These are phyloP conservation scores for Gymnobelideus leadbeateri DNA, from an alignment of 2,113 vertebrate genomes.

Conservation along the genomic window DNA sequence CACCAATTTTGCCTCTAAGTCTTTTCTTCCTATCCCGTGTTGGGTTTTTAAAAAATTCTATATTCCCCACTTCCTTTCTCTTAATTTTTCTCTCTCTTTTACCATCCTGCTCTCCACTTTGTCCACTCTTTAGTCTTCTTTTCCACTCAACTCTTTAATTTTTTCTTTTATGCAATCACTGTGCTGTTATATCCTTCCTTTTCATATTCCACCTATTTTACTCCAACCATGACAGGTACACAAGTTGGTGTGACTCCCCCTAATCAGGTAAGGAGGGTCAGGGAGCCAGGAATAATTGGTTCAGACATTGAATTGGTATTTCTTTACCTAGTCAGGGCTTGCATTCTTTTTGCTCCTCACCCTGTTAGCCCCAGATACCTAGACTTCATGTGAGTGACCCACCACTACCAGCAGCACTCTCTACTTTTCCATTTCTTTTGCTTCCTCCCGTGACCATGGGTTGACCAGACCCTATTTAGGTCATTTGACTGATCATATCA, in stretches of 20 bases:
- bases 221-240: neutral
- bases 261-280: neutral
- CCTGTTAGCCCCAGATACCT: neutral
- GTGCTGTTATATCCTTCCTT: neutral
- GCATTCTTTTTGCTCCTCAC: neutral
- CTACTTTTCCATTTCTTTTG: neutral
- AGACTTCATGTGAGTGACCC: neutral
- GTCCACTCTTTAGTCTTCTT: neutral
- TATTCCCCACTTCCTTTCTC: neutral
- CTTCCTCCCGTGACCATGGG: neutral
- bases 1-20: neutral
- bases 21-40: neutral
- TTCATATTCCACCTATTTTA: neutral
- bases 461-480: neutral
- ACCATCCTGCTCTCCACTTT: neutral
- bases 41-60: neutral
- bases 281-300: neutral
- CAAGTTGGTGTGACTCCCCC: constrained; percentile 12
- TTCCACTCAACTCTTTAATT: neutral
- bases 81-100: neutral
- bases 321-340: neutral
- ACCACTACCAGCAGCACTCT: neutral
- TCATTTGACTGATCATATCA: neutral
- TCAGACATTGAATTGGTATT: neutral
- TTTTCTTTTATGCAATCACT: neutral